Conservation (phyloP, 2,113 vertebrate genomes). For the Esox niger region DNA sequence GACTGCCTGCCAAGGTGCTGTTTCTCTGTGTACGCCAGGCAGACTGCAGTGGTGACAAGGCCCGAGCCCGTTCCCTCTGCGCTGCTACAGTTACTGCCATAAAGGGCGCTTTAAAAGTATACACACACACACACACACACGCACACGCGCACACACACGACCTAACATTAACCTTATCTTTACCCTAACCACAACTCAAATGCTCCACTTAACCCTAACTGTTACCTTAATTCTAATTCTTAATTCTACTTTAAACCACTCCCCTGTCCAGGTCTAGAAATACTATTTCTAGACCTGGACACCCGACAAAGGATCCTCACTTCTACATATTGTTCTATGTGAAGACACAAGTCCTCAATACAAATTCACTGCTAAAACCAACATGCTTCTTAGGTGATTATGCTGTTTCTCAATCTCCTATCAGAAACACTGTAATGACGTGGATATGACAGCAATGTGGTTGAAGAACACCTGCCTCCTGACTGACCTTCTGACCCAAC, state of each 20-base stretch:
- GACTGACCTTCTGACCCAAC: conserved; percentile 73
- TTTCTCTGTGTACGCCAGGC: conserved; percentile 75
- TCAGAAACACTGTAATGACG: conserved; percentile 70
- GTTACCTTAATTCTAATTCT: too few relatives aligned
- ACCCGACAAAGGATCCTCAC: too few relatives aligned
- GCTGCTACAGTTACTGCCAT: conserved; percentile 53
- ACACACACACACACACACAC: neutral
- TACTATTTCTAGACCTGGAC: too few relatives aligned
- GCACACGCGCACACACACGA: neutral
- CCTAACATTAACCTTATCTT: neutral
- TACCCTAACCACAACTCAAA: too few relatives aligned
- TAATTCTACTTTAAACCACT: too few relatives aligned
- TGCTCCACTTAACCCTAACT: too few relatives aligned
- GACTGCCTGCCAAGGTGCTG: conserved; percentile 68
- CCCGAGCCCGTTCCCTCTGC: conserved; percentile 56
- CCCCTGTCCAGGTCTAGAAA: too few relatives aligned
- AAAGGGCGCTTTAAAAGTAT: conserved; percentile 74
- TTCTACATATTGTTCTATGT: too few relatives aligned
- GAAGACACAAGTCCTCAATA: too few relatives aligned
- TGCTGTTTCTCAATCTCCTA: conserved; percentile 2
- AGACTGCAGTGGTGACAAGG: conserved; percentile 58
- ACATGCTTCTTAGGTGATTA: neutral
- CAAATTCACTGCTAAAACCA: too few relatives aligned
- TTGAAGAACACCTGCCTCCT: conserved; percentile 71
- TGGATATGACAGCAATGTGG: conserved; percentile 69